Evolutionary conservation across 2,797 vertebrate genomes (phyloP), one percentile per base, ranked within the genome.

Genomic region (Chanos chanos): DNA sequence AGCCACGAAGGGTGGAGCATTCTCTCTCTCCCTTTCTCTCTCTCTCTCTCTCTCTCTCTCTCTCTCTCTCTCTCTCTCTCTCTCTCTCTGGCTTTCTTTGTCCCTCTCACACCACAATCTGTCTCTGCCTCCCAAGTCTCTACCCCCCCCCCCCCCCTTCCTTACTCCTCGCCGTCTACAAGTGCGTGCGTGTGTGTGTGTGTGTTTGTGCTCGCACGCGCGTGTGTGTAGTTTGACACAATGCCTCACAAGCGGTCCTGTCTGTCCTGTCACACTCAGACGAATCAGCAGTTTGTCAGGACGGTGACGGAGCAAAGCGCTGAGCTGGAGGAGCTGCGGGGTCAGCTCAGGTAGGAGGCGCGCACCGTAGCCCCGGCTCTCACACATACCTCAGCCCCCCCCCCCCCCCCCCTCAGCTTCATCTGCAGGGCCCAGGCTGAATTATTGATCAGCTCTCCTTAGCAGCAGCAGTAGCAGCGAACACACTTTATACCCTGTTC

Each of bases 231-330:
- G 54, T 64, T 55, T 36, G 57, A 2, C 6, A 44, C 10, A 30
- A 88, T 87, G 86, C 74, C 77, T 9, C 71, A 74, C 48, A 74
- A 72, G 55, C 47, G 75, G 41, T 76, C 73, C 15, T 87, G 81
- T 73, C 77, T 83, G 41, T 83, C 72, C 13, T 89, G 84, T 79
- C 77, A 87, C 67, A 83, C 79, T 1, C 90, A 99, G 97, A 89
- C 81, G 40, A 95, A 94, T 77, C 90, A 94, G 64, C 89, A 95
- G 56, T 88, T 98, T 60, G 77, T 96, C 80, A 89, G 90, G 83
- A 89, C 89, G 0, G 66, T 98, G 73, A 87, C 86, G 5, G 92
- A 94, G 39, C 94, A 97, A 84, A 89, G 81, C 65, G 65, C 50
- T 0, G 92, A 95, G 77, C 86, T 95, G 40, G 88, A 97, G 75